Evolutionary conservation across 2,888 invertebrate genomes (phyloP), one percentile per base, ranked within the genome.

Genomic region (Xestobium rufovillosum): DNA sequence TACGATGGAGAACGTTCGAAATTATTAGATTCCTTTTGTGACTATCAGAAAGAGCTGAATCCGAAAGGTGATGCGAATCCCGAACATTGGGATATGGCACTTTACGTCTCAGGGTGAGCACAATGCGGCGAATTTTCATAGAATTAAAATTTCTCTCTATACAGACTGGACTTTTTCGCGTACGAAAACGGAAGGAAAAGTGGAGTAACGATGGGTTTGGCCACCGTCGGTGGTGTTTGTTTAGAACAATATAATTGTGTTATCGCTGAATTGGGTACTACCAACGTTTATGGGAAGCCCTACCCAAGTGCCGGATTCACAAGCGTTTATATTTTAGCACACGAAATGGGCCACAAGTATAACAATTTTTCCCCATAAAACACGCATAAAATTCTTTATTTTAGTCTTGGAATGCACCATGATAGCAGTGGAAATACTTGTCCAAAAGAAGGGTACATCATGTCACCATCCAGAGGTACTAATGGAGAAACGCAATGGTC

Each of bases 291-390:
- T 51, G 83, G 84, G 30, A 78, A 82, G 44, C 84, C 85, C 2
- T 85, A 83, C 64, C 85, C 85, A 3, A 85, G 85, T 23, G 82
- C 85, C 14, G 85, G 86, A n/a, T 84, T 85, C 60, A 83, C 83
- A 11, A 83, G 85, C 32, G 80, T 86, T 52, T 86, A 83, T 63
- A 81, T 86, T 56, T 73, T 84, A 43, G 85, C 85, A 1, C 86
- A 86, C 60, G 87, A 86, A 70, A 84, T 87, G 42, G 86, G 85
- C 43, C 86, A 83, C 65, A 85, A 84, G 84, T 85, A 72, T 9
- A 17, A 29, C 4, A 29, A 3, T 30, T 30, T 4, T 10, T 4
- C 14, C 29, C 13, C 8, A 13, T 13, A 16, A 4, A 23, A 14
- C 23, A 23, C 19, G 26, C 12, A 36, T 28, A 30, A 6, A 8